Evolutionary conservation across 2,797 vertebrate species (phyloP).

Genomic region (Lemur catta): DNA sequence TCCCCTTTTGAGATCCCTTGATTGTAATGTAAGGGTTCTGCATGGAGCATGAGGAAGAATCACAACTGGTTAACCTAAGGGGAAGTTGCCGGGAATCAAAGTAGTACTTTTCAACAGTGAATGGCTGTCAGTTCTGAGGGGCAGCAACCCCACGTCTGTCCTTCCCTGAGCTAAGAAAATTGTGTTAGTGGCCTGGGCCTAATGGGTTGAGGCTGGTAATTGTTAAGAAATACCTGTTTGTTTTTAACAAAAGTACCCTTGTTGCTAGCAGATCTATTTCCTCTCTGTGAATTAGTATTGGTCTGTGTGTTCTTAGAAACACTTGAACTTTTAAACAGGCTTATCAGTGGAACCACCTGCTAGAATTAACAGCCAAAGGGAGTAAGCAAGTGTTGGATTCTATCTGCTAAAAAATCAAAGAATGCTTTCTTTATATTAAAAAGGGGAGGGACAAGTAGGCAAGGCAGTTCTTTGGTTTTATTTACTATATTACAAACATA

Average conservation of each 20-base stretch:
- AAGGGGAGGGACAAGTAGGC: background rate
- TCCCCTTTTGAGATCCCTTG: background rate
- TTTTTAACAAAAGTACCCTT: background rate
- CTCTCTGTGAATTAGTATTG: background rate
- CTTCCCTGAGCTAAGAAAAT: constrained; percentile 1
- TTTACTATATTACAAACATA: background rate
- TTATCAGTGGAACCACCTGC: constrained; percentile 40
- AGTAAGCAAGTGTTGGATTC: background rate
- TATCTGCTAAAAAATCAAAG: background rate
- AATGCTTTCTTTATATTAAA: constrained; percentile 2
- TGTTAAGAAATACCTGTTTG: constrained; percentile 29
- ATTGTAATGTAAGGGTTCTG: background rate
- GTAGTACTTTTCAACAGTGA: background rate
- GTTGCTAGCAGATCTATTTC: background rate
- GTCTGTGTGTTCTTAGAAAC: background rate
- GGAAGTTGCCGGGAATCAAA: background rate
- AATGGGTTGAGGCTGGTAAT: background rate
- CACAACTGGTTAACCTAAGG: background rate
- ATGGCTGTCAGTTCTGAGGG: background rate
- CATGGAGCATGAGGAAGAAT: background rate
- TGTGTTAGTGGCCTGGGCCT: background rate
- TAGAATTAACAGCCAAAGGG: constrained; percentile 45
- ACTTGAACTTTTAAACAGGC: constrained; percentile 25
- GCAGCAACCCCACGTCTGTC: background rate
- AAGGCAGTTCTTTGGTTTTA: background rate